Conservation (phyloP, 2,113 vertebrate genomes). For the Neolamprologus devosi region DNA sequence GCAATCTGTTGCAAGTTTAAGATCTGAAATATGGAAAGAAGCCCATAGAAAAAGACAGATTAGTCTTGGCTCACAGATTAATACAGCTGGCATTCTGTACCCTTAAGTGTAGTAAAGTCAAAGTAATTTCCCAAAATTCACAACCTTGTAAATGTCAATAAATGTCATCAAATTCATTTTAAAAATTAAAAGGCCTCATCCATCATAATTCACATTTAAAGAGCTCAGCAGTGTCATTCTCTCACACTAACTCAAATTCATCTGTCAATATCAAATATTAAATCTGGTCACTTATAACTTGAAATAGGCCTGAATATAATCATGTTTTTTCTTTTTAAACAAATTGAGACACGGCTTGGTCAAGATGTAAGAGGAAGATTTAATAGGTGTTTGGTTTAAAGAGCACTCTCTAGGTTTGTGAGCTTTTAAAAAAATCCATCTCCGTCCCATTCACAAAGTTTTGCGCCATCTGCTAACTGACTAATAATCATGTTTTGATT, state of each 20-base stretch:
- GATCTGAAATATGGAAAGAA: not conserved
- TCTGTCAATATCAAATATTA: not conserved
- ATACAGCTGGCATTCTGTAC: conserved; percentile 10
- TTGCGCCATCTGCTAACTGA: not conserved
- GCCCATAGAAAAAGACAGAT: not conserved
- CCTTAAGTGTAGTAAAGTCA: not conserved
- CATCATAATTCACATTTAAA: not conserved
- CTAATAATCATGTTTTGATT: not conserved
- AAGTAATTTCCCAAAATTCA: not conserved
- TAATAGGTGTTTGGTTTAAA: not conserved
- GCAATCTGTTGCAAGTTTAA: not conserved
- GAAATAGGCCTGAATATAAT: not conserved
- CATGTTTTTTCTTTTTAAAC: not conserved
- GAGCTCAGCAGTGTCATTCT: not conserved
- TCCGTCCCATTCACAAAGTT: not conserved
- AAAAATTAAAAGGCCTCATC: conserved; percentile 5
- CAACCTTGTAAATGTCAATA: conserved; percentile 8
- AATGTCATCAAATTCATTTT: conserved; percentile 1
- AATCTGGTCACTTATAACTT: not conserved
- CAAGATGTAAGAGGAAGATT: not conserved
- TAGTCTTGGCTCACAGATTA: not conserved
- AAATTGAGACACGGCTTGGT: not conserved
- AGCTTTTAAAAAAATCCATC: not conserved
- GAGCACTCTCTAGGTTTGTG: not conserved
- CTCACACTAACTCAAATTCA: not conserved